Percentiles rank a stretch among this genome's conserved stretches.
phyloP scores from a whole-genome alignment of 2,888 invertebrate genomes.

The Cactoblastis cactorum region DNA sequence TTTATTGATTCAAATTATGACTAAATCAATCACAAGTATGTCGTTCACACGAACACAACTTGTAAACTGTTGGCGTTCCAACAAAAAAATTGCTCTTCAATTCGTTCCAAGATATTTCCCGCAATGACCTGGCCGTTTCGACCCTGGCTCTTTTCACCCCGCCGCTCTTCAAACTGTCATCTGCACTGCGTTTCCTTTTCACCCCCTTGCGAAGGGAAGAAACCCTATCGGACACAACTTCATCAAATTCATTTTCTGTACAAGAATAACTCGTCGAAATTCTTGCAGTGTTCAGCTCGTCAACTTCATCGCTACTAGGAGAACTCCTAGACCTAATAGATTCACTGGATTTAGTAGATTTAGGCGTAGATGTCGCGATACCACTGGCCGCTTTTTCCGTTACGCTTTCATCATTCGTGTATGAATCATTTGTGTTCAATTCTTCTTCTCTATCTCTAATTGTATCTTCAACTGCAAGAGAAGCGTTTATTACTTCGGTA shows the following conservation, averaged over 20 bases:
- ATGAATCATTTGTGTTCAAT: neutral
- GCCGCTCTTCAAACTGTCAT: too few species aligned
- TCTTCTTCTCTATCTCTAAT: neutral
- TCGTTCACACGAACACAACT: neutral
- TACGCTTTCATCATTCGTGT: too few species aligned
- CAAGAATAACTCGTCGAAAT: neutral
- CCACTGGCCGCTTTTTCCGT: neutral
- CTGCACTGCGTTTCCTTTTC: neutral
- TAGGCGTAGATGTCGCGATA: neutral
- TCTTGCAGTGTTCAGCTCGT: neutral
- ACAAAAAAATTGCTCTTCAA: conserved; percentile 1
- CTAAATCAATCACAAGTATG: neutral
- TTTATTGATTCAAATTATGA: neutral
- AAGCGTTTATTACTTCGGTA: neutral
- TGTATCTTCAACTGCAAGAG: neutral
- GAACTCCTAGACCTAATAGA: neutral
- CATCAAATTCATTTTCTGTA: neutral
- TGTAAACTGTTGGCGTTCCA: neutral
- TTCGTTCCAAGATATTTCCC: neutral
- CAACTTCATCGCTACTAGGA: neutral
- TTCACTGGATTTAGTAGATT: neutral
- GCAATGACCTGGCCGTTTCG: neutral
- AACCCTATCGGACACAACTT: neutral
- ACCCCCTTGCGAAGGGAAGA: neutral
- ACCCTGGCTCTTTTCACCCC: neutral